These are phyloP conservation scores for Polydrusus tereticollis DNA, from an alignment of 2,888 invertebrate species.

Conservation along the genomic window DNA sequence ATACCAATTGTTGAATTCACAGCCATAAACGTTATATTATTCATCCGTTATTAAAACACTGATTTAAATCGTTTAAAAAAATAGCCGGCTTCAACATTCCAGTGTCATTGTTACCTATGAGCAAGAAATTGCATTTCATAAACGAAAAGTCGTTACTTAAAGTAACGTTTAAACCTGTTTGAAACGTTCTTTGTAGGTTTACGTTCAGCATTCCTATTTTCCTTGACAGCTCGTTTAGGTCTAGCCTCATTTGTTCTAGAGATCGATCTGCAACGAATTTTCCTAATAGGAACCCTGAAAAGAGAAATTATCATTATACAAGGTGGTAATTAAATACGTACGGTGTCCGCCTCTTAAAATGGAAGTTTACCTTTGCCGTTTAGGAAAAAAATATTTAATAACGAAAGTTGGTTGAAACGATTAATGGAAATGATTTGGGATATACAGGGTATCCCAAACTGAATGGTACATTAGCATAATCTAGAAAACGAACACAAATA, in stretches of 20 bases:
- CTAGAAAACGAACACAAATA: too few relatives aligned
- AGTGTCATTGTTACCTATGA: constrained; percentile 45
- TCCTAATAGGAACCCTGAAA: constrained; percentile 67
- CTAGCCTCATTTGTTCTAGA: constrained; percentile 59
- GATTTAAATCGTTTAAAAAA: constrained; percentile 50
- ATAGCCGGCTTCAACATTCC: constrained; percentile 36
- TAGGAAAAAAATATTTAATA: too few relatives aligned
- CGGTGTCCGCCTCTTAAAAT: too few relatives aligned
- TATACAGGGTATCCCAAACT: too few relatives aligned
- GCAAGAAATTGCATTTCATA: constrained; percentile 49
- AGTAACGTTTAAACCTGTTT: constrained; percentile 34
- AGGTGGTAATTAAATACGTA: too few relatives aligned
- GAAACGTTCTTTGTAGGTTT: constrained; percentile 52
- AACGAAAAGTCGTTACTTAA: constrained; percentile 34
- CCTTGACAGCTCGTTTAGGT: constrained; percentile 57
- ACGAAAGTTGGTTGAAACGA: too few relatives aligned
- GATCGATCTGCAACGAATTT: constrained; percentile 66
- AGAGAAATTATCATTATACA: not conserved
- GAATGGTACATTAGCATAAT: too few relatives aligned
- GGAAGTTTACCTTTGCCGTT: too few relatives aligned
- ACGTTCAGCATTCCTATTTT: constrained; percentile 50
- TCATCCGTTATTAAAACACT: constrained; percentile 52
- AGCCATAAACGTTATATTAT: constrained; percentile 9
- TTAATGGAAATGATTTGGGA: too few relatives aligned
- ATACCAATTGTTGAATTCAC: not conserved